Base-by-base conservation (phyloP, 2,888 invertebrate species). In the Drosophila recens region DNA sequence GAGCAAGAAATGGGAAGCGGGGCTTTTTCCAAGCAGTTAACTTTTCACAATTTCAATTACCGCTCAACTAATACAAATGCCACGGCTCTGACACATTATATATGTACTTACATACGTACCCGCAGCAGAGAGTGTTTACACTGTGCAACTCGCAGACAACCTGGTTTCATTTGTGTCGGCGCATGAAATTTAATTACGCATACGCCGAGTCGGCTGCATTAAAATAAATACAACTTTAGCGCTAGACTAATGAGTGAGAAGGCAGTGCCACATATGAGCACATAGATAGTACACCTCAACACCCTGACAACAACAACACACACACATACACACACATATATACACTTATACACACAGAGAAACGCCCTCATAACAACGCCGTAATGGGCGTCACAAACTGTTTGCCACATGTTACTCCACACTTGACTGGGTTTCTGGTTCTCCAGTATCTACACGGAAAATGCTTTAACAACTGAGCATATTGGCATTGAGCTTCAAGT, bases 171-270 rank as follows among this genome's bases (percentile, higher is more conserved):
- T 82, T 67, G 79, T 58, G 67, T 40, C 51, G 17, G 38, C 11
- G 13, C 23, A 54, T 77, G 64, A 75, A 88, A 89, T 86, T 86
- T 88, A 90, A 86, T 86, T 89, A 88, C 88, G 88, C 75, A 80
- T 80, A 75, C 85, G 86, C 75, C 67, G 40, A 45, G 63, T 64
- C 34, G 53, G 53, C 65, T 58, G 63, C 67, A 63, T 63, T 56
- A 51, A 40, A 57, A 62, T 33, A 67, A 54, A 38, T 33, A 56
- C 42, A 68, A 56, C 52, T 42, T 67, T 38, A 52, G 65, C 77
- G 74, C 61, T 48, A 72, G 87, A 61, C 89, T 89, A 84, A 89
- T 84, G 84, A 87, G 87, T 76, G 69, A 38, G 65, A 67, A 54
- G 72, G 61, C 64, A 58, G 45, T 62, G 27, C 30, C 53, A 56